Percentiles rank a stretch among this genome's conserved stretches.
Conservation (phyloP, 1,140 invertebrate species). For the Stegodyphus mimosarum region DNA sequence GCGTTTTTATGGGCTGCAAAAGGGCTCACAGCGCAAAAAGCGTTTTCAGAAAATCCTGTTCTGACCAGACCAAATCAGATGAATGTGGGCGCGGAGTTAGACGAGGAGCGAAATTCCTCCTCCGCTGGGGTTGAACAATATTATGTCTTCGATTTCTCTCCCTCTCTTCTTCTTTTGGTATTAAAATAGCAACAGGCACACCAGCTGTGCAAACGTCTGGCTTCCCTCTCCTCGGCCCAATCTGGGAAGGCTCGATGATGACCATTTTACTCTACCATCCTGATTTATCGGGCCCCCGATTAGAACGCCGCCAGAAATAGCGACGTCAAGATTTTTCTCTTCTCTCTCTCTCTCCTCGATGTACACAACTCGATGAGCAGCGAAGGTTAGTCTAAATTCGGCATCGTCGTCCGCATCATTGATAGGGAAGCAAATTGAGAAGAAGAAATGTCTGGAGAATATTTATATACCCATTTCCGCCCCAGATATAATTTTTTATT, state of each 20-base stretch:
- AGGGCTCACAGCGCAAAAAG: not conserved
- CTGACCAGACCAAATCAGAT: too few relatives aligned
- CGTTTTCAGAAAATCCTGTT: too few relatives aligned
- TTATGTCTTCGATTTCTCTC: constrained; percentile 53
- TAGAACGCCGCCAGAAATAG: constrained; percentile 25
- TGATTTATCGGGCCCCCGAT: constrained; percentile 42
- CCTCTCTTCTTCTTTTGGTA: constrained; percentile 27
- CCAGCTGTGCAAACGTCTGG: constrained; percentile 57
- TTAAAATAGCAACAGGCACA: constrained; percentile 40
- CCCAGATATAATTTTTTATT: too few relatives aligned
- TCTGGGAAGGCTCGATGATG: constrained; percentile 13
- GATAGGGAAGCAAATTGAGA: too few relatives aligned
- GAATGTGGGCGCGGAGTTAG: not conserved
- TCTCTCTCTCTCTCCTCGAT: not conserved
- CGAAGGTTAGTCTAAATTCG: too few relatives aligned
- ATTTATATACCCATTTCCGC: too few relatives aligned
- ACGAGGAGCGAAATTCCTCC: not conserved
- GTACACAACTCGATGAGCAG: not conserved
- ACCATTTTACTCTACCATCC: constrained; percentile 27
- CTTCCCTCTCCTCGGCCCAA: constrained; percentile 7
- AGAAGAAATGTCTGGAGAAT: too few relatives aligned
- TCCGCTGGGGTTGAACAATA: constrained; percentile 13
- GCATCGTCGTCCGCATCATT: too few relatives aligned
- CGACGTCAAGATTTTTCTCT: not conserved
- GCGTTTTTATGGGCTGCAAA: not conserved